Evolutionary conservation across 2,113 vertebrate genomes (phyloP).

Genomic region (Trochalopteron elliotii): DNA sequence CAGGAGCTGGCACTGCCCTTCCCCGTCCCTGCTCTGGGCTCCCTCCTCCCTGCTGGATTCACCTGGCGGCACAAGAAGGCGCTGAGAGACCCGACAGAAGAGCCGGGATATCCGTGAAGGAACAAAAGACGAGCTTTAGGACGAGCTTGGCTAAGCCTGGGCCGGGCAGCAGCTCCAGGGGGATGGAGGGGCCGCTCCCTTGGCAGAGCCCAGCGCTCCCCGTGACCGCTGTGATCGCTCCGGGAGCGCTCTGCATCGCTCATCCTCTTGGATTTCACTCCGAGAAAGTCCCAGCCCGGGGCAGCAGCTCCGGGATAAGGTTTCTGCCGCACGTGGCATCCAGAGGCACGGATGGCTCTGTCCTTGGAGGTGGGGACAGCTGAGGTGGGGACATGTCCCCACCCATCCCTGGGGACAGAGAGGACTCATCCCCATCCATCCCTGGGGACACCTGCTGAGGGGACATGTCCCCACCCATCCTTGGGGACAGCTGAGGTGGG

Average conservation of each 20-base stretch:
- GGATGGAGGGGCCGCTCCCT: accelerated
- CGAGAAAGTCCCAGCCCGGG: not conserved
- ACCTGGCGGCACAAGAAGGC: not conserved
- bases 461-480: too few relatives aligned
- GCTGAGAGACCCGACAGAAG: not conserved
- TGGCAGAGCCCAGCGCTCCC: not conserved
- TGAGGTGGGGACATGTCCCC: not conserved
- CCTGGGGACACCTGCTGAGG: too few relatives aligned
- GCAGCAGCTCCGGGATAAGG: not conserved
- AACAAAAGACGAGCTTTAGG: not conserved
- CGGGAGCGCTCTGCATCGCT: not conserved
- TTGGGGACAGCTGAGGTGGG: too few relatives aligned
- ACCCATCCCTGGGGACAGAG: too few relatives aligned
- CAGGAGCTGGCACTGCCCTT: not conserved
- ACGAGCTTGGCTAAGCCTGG: not conserved
- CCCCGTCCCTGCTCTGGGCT: not conserved
- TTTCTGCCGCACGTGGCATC: not conserved
- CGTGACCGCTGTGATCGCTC: accelerated
- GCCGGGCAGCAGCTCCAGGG: not conserved
- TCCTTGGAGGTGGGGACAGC: not conserved
- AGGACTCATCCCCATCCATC: too few relatives aligned
- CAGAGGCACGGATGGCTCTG: not conserved
- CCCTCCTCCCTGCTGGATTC: not conserved
- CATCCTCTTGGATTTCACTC: not conserved
- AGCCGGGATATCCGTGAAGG: not conserved